phyloP scores from a whole-genome alignment of 35 echinoderm and acorn worm species.

The Hemicentrotus pulcherrimus region DNA sequence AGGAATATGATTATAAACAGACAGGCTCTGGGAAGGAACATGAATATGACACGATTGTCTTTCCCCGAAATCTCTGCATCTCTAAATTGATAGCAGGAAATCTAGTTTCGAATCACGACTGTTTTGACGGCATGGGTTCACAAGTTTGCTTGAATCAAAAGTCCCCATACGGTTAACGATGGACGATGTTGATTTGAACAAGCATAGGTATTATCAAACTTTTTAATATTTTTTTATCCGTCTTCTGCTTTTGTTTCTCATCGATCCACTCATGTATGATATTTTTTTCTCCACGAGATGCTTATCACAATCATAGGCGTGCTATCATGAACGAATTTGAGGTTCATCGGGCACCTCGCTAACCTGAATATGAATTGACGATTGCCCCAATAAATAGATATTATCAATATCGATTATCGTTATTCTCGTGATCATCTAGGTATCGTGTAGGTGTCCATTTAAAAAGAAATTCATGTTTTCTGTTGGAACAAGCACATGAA shows the following conservation, averaged over 20 bases:
- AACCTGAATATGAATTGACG: too few relatives aligned
- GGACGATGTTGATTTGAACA: background rate
- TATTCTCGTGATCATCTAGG: too few relatives aligned
- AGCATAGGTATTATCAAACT: background rate
- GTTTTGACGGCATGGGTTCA: conserved; percentile 8
- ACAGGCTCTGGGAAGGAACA: background rate
- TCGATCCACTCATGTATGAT: too few relatives aligned
- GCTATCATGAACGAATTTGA: too few relatives aligned
- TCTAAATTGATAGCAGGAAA: conserved; percentile 31
- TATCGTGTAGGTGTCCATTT: too few relatives aligned
- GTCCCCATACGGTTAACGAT: background rate
- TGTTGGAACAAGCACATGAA: too few relatives aligned
- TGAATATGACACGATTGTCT: background rate
- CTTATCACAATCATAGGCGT: too few relatives aligned
- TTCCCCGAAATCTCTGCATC: conserved; percentile 23
- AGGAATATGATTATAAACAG: background rate
- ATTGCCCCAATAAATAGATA: too few relatives aligned
- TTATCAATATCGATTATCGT: too few relatives aligned
- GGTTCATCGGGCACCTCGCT: too few relatives aligned
- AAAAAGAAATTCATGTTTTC: too few relatives aligned
- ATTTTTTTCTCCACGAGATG: too few relatives aligned
- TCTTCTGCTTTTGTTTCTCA: background rate
- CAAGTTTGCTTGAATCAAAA: background rate
- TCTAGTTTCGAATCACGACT: conserved; percentile 12
- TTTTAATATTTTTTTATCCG: background rate